Evolutionary conservation across 2,888 invertebrate species (phyloP).

Genomic region (Drosophila cognata): DNA sequence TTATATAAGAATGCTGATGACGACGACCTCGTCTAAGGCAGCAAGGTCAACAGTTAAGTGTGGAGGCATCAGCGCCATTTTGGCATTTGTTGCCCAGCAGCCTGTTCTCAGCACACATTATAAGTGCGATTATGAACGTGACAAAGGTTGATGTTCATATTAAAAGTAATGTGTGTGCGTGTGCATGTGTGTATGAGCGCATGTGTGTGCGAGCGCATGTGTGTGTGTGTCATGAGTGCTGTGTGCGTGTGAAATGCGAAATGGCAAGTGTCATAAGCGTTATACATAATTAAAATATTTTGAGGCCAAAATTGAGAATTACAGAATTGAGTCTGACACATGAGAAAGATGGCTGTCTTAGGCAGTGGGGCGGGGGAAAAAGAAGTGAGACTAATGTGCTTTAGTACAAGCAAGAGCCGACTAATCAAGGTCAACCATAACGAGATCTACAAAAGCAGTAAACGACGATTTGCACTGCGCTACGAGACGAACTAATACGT

Average conservation of each 20-base stretch:
- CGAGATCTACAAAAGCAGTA: neutral
- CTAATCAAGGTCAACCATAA: neutral
- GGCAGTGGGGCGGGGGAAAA: neutral
- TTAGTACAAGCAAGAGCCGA: neutral
- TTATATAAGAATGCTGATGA: slow-evolving; percentile 8
- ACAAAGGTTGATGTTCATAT: slow-evolving; percentile 25
- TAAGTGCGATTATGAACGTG: slow-evolving; percentile 70
- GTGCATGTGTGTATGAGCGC: slow-evolving; percentile 14
- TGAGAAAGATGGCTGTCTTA: slow-evolving; percentile 4
- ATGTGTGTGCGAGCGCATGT: neutral
- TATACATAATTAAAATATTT: slow-evolving; percentile 74
- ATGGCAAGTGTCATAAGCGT: slow-evolving; percentile 64
- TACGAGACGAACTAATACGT: neutral
- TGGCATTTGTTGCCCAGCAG: slow-evolving; percentile 35
- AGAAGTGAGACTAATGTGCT: neutral
- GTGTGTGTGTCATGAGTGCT: slow-evolving; percentile 9
- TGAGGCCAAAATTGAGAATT: slow-evolving; percentile 64
- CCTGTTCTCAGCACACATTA: slow-evolving; percentile 61
- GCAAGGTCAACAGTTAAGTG: slow-evolving; percentile 65
- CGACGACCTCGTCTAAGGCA: slow-evolving; percentile 56
- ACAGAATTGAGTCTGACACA: slow-evolving; percentile 48
- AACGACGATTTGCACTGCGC: neutral
- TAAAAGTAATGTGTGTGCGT: neutral
- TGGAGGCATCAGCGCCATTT: slow-evolving; percentile 25
- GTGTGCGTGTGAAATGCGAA: slow-evolving; percentile 52